A percentile compares a stretch with the other conserved stretches of the same genome.
Evolutionary conservation across 2,888 invertebrate species (phyloP).

Genomic region (Trypoxylon attenuatum): DNA sequence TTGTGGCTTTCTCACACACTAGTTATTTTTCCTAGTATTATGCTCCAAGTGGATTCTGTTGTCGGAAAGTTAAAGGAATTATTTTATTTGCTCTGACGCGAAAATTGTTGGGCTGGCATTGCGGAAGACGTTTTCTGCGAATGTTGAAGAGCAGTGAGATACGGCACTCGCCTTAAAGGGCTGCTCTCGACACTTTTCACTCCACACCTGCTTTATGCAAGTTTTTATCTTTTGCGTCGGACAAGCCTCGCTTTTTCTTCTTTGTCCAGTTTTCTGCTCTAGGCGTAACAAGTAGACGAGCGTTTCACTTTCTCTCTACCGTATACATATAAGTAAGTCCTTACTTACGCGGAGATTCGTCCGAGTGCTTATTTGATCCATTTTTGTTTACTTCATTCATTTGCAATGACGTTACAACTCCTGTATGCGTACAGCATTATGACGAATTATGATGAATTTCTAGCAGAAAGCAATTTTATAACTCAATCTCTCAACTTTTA

Average conservation of each 20-base stretch:
- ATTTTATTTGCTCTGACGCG: no score
- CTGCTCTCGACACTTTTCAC: background rate
- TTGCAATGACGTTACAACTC: no score
- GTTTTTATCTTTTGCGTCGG: background rate
- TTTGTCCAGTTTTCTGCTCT: background rate
- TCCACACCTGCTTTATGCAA: background rate
- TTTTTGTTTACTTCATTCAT: no score
- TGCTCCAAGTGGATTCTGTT: background rate
- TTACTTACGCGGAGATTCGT: background rate
- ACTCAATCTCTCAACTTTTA: no score
- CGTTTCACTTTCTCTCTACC: background rate
- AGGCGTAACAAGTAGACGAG: background rate
- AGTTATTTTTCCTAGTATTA: background rate
- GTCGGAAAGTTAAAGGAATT: background rate
- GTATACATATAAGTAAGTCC: background rate
- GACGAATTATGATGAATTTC: no score
- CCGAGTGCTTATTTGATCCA: no score
- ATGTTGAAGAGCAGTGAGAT: background rate
- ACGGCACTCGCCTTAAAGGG: background rate
- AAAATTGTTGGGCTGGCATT: background rate
- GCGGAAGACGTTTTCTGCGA: background rate
- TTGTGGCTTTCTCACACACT: background rate
- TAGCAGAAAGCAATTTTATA: no score
- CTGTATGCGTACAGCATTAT: no score
- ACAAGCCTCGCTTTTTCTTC: background rate